These are phyloP conservation scores for Drosophila ambigua DNA, from an alignment of 1,140 invertebrate genomes.

Conservation along the genomic window DNA sequence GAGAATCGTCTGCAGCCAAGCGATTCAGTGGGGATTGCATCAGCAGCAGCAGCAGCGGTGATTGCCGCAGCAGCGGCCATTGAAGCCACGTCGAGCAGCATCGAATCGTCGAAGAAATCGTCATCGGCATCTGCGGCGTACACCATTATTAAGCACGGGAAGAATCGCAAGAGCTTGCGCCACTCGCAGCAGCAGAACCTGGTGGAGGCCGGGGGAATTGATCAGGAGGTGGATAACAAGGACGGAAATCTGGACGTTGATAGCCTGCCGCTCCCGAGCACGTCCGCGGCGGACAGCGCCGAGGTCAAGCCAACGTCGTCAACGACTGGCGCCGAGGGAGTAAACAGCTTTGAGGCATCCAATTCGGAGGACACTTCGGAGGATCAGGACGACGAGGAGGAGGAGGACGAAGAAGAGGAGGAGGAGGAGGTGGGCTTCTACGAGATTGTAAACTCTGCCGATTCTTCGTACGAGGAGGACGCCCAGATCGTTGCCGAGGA, in stretches of 20 bases:
- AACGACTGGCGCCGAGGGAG: no score
- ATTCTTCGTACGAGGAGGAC: conserved; percentile 76
- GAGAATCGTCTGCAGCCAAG: conserved; percentile 11
- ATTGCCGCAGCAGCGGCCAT: conserved; percentile 1
- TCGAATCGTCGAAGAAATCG: no score
- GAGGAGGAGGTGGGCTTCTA: conserved; percentile 70
- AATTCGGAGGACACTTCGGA: conserved; percentile 26
- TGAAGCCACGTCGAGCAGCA: conserved; percentile 1
- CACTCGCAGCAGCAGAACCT: conserved; percentile 25
- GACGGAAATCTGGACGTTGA: conserved; percentile 35
- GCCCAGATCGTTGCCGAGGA: conserved; percentile 74
- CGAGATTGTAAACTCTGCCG: conserved; percentile 70
- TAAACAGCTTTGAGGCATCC: conserved; percentile 1
- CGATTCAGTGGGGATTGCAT: neutral
- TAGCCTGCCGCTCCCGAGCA: conserved; percentile 21
- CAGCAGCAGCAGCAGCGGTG: conserved; percentile 5
- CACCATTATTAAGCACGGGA: conserved; percentile 8
- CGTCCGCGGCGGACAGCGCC: conserved; percentile 38
- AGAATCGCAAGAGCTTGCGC: conserved; percentile 30
- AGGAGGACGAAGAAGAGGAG: conserved; percentile 61
- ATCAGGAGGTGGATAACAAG: conserved; percentile 25
- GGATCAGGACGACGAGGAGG: conserved; percentile 61
- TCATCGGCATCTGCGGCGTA: no score
- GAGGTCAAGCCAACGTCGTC: no score
- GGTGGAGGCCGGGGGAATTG: neutral